phyloP scores from a whole-genome alignment of 2,888 invertebrate genomes.

The Torymus auratus region DNA sequence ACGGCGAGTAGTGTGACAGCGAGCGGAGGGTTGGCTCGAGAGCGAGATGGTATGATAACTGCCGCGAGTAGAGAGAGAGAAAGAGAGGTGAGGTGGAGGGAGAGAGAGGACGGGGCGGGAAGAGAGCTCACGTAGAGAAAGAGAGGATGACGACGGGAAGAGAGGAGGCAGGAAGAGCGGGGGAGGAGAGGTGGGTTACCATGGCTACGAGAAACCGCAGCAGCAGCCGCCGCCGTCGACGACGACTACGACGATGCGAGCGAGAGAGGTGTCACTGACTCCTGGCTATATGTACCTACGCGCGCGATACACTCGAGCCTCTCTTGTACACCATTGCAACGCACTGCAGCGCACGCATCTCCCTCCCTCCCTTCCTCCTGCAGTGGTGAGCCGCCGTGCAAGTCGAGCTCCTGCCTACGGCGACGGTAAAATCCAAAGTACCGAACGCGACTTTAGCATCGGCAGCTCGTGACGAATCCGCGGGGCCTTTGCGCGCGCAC shows the following conservation, averaged over 20 bases:
- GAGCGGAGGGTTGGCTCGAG: conserved; percentile 49
- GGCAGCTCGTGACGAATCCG: conserved; percentile 64
- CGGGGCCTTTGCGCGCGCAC: conserved; percentile 54
- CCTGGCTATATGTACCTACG: conserved; percentile 63
- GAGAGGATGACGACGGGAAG: conserved; percentile 54
- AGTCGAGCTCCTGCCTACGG: conserved; percentile 19
- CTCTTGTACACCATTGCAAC: conserved; percentile 18
- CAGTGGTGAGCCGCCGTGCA: conserved; percentile 12
- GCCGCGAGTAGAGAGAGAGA: conserved; percentile 50
- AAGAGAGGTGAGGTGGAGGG: conserved; percentile 56
- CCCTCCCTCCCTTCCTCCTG: conserved; percentile 36
- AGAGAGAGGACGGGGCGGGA: conserved; percentile 49
- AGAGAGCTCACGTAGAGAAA: conserved; percentile 55
- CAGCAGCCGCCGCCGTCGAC: conserved; percentile 61
- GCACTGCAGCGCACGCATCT: conserved; percentile 42
- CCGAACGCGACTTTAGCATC: conserved; percentile 55
- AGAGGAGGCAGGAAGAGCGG: conserved; percentile 54
- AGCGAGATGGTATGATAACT: conserved; percentile 68
- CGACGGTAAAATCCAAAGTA: conserved; percentile 40
- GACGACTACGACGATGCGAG: conserved; percentile 61
- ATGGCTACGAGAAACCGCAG: conserved; percentile 73
- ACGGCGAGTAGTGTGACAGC: conserved; percentile 57
- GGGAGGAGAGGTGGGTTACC: conserved; percentile 68
- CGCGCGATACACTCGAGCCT: conserved; percentile 48
- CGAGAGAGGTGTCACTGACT: conserved; percentile 75